These are phyloP conservation scores for Burhinus oedicnemus DNA, from an alignment of 2,113 vertebrate species.

Conservation along the genomic window DNA sequence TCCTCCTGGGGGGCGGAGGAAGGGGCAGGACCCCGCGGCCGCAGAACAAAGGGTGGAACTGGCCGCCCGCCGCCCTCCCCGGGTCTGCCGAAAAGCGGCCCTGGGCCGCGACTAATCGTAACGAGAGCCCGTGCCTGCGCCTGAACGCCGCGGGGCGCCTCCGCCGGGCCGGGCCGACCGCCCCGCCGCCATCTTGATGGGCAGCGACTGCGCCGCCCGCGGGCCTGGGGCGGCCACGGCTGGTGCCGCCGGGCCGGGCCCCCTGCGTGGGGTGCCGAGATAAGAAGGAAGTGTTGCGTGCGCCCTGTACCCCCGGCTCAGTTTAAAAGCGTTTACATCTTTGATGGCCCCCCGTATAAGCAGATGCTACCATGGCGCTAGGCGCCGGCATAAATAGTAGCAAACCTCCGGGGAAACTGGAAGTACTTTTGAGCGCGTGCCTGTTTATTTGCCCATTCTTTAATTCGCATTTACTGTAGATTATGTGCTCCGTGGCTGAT, in stretches of 20 bases:
- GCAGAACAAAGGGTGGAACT: slow-evolving; percentile 86
- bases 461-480: fast-evolving
- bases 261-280: slow-evolving; percentile 45
- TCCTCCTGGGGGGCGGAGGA: not conserved
- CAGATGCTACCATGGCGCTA: not conserved
- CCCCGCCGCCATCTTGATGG: not conserved
- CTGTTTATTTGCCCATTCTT: not conserved
- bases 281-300: slow-evolving; percentile 53
- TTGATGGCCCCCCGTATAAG: not conserved
- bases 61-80: slow-evolving; percentile 75
- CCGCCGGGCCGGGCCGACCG: too few species aligned
- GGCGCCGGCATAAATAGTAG: not conserved
- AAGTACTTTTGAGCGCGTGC: too few species aligned
- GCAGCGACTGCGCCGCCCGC: not conserved
- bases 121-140: slow-evolving; percentile 80
- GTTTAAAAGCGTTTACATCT: not conserved
- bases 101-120: slow-evolving; percentile 83
- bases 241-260: slow-evolving; percentile 2
- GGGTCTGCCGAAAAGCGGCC: slow-evolving; percentile 71
- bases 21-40: slow-evolving; percentile 65
- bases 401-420: not conserved
- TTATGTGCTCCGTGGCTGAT: fast-evolving
- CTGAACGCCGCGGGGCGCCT: slow-evolving; percentile 47
- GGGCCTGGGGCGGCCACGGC: not conserved
- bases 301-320: slow-evolving; percentile 13